Percentiles rank a stretch among this genome's conserved stretches.
Evolutionary conservation across 2,888 invertebrate species (phyloP).

Genomic region (Thereva nobilitata): DNA sequence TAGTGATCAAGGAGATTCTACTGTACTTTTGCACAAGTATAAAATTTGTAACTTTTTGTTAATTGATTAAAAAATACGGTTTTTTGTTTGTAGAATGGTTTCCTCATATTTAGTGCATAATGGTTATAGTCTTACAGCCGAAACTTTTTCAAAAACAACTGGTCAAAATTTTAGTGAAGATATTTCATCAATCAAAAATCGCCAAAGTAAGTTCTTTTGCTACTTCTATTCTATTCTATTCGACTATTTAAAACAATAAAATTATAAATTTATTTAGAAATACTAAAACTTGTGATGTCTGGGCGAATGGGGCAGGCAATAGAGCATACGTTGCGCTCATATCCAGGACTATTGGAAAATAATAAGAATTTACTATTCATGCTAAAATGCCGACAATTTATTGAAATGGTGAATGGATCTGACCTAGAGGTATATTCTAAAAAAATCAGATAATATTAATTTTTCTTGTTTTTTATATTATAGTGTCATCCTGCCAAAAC

Average conservation of each 20-base stretch:
- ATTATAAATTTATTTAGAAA: constrained; percentile 66
- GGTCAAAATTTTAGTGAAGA: constrained; percentile 91
- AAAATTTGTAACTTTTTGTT: constrained; percentile 41
- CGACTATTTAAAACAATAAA: not conserved
- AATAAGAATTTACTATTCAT: constrained; percentile 91
- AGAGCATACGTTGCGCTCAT: constrained; percentile 82
- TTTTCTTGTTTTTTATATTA: constrained; percentile 10
- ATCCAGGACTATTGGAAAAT: constrained; percentile 90
- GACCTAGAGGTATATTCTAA: constrained; percentile 70
- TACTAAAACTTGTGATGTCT: constrained; percentile 86
- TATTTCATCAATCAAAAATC: constrained; percentile 89
- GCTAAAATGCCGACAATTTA: constrained; percentile 97
- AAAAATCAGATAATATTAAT: constrained; percentile 1
- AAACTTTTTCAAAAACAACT: constrained; percentile 90
- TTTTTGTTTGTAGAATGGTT: constrained; percentile 76
- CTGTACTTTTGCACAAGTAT: constrained; percentile 88
- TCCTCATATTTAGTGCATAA: constrained; percentile 97
- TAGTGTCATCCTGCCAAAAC: constrained; percentile 51
- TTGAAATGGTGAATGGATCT: constrained; percentile 96
- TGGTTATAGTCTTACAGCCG: constrained; percentile 95
- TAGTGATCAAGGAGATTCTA: constrained; percentile 88
- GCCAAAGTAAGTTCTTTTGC: constrained; percentile 74
- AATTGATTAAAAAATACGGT: not conserved
- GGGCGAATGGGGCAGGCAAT: constrained; percentile 97
- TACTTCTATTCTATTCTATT: too few species aligned